Conservation (phyloP, 2,888 invertebrate species). For the Tetragonisca angustula region DNA sequence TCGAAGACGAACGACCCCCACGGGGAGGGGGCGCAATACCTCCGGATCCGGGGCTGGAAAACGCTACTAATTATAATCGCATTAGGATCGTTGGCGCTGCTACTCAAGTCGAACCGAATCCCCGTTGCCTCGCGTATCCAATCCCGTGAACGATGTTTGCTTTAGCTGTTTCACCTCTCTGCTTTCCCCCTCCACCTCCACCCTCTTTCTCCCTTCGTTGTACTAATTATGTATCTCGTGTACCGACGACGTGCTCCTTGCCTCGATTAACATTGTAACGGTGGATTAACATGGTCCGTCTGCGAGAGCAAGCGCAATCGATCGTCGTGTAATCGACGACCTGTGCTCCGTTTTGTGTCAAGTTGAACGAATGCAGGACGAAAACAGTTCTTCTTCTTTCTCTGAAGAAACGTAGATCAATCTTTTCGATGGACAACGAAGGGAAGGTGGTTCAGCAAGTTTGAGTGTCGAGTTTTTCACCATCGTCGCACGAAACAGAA, state of each 20-base stretch:
- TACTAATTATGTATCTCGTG: conserved; percentile 45
- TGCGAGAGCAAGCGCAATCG: conserved; percentile 14
- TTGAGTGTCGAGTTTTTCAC: too few relatives aligned
- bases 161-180: conserved; percentile 30
- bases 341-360: background rate
- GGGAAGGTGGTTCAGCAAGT: too few relatives aligned
- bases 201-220: conserved; percentile 3
- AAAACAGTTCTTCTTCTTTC: too few relatives aligned
- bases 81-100: conserved; percentile 64
- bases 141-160: conserved; percentile 45
- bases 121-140: conserved; percentile 25
- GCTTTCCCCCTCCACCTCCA: background rate
- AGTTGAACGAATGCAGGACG: background rate
- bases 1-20: conserved; percentile 60
- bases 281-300: conserved; percentile 7
- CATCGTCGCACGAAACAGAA: too few relatives aligned
- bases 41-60: conserved; percentile 61
- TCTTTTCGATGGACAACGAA: too few relatives aligned
- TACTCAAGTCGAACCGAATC: conserved; percentile 50
- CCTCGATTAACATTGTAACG: conserved; percentile 38
- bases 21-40: conserved; percentile 52
- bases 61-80: conserved; percentile 72
- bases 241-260: conserved; percentile 28
- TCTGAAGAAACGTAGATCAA: too few relatives aligned
- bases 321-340: background rate